Evolutionary conservation across 2,888 invertebrate species (phyloP), one percentile per base, ranked within the genome.

Genomic region (Cataglyphis rosenhaueri): DNA sequence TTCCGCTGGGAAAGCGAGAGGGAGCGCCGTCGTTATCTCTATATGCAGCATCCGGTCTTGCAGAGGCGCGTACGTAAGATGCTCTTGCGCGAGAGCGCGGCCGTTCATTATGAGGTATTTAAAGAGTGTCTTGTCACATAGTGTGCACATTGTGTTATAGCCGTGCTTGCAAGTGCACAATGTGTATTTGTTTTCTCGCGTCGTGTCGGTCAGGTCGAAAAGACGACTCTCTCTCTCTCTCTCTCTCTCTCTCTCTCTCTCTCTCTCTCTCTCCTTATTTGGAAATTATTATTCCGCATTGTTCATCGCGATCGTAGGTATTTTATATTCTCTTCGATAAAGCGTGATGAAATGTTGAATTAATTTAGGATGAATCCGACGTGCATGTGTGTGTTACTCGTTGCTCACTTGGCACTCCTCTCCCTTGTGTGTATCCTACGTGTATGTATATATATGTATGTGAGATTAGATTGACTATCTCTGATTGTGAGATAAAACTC

Each of bases 1-100:
- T 55, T 71, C 76, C 29, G 10, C 29, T 48, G 44, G 76, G 57
- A n/a, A 29, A 55, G 55, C 41, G 70, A 38, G 57, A 59, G 35
- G 35, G n/a, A 61, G 38, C 38, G 29, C 29, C 29, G 25, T 29
- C 71, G 55, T 57, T 41, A 35, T 38, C 73, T 48, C 21, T 75
- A 62, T 61, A 52, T 12, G 55, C 70, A 38, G 75, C 48, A 15
- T 44, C 57, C 81, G 78, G 48, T 75, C 48, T 76, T 81, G 74
- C 81, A 41, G 74, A 81, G 75, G 41, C 73, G 74, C 75, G 81
- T 81, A 76, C 64, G 74, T 75, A 74, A 81, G 81, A 64, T 81
- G 61, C 64, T 81, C 44, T 79, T 25, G 70, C 71, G 78, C 71
- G 59, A 79, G 44, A 70, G 32, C 71, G 41, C 38, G 70, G 21